Evolutionary conservation across 2,888 invertebrate species (phyloP).

Genomic region (Drosophila ustulata): DNA sequence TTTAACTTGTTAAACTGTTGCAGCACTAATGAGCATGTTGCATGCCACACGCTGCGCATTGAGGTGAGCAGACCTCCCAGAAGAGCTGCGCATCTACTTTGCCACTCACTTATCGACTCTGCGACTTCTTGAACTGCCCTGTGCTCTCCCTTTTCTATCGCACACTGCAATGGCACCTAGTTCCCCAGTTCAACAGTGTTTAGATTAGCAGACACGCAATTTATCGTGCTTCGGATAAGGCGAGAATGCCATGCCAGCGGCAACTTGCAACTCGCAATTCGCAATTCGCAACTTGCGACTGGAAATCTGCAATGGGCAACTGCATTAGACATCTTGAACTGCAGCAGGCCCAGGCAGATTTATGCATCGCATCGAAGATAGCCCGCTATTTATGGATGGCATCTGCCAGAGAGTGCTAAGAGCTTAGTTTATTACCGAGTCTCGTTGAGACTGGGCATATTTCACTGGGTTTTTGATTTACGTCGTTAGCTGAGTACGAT

Average conservation of each 20-base stretch:
- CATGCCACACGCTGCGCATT: conserved; percentile 43
- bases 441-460: background rate
- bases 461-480: conserved; percentile 5
- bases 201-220: conserved; percentile 63
- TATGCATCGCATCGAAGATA: conserved; percentile 18
- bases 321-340: conserved; percentile 18
- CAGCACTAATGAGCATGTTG: conserved; percentile 36
- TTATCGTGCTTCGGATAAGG: conserved; percentile 44
- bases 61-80: conserved; percentile 18
- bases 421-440: conserved; percentile 37
- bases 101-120: conserved; percentile 21
- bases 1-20: conserved; percentile 12
- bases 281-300: background rate
- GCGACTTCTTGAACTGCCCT: background rate
- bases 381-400: conserved; percentile 53
- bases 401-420: conserved; percentile 54
- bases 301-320: conserved; percentile 7
- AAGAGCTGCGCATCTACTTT: conserved; percentile 27
- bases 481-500: background rate
- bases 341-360: conserved; percentile 24
- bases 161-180: background rate
- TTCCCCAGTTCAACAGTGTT: conserved; percentile 30
- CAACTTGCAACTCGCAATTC: conserved; percentile 5
- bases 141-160: background rate
- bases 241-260: background rate